A percentile compares a stretch with the other conserved stretches of the same genome.
phyloP scores from a whole-genome alignment of 2,113 vertebrate genomes.

The Promerops cafer region DNA sequence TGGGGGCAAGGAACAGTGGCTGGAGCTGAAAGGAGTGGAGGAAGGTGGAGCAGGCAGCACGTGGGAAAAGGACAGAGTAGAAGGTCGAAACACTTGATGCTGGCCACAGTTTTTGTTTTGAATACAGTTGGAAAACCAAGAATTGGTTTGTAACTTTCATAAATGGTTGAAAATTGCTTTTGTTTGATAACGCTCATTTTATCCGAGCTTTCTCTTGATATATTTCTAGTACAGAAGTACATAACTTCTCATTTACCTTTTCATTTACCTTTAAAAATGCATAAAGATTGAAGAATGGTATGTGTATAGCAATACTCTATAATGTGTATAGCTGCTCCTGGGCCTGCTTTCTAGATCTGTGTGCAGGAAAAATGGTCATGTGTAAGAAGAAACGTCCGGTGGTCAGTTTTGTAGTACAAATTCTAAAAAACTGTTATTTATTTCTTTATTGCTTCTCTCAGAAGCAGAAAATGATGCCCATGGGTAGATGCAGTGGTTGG shows the following conservation, averaged over 20 bases:
- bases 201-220: neutral
- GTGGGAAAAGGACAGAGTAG: neutral
- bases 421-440: constrained; percentile 7
- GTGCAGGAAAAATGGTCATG: neutral
- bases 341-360: neutral
- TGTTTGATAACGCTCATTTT: neutral
- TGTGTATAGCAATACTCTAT: neutral
- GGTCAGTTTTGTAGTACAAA: neutral
- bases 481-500: neutral
- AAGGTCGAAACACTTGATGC: neutral
- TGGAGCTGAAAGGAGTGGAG: neutral
- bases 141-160: neutral
- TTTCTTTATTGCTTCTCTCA: neutral
- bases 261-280: neutral
- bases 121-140: neutral
- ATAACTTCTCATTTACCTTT: neutral
- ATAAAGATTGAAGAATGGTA: neutral
- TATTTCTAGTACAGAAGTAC: neutral
- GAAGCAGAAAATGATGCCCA: neutral
- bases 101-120: neutral
- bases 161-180: neutral
- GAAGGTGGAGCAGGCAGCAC: neutral
- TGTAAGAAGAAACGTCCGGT: neutral
- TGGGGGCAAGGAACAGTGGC: neutral
- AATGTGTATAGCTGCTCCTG: neutral